Evolutionary conservation across 2,888 invertebrate species (phyloP), one percentile per base, ranked within the genome.

Genomic region (Lasioglossum leucozonium): DNA sequence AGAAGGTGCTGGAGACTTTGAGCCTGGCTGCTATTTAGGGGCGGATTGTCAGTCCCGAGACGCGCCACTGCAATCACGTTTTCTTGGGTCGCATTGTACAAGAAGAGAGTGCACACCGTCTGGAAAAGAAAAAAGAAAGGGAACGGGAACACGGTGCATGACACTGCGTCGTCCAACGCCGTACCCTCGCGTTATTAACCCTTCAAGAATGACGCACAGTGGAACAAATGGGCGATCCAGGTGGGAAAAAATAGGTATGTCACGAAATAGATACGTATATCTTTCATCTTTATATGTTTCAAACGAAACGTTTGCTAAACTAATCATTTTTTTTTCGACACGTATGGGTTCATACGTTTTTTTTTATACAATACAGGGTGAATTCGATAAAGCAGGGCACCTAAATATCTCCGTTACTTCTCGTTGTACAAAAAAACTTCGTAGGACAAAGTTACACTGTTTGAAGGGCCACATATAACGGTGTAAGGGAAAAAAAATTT

Each of bases 31-130:
- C 91, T 94, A 91, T 93, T 94, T 91, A 91, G 91, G 81, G 94
- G 90, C 90, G 92, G 93, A 92, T 96, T 96, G 90, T 96, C 96
- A 76, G 96, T 97, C 40, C 97, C 96, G 89, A 97, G 96, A 93
- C 97, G 97, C 69, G 98, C 98, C 40, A 97, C 97, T 92, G 98
- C 97, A 92, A 98, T 98, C 87, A 98, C 97, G 95, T 98, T 98
- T 95, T 98, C 98, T 91, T 97, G 97, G 91, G 98, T 98, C 92
- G 98, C 97, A 94, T 98, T 98, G 95, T 97, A 98, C 87, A 98
- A 96, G 82, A 98, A 97, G 93, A 98, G 95, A 22, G 97, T 97
- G 95, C 98, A 98, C 92, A 97, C 96, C 71, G 98, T 98, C 98
- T 98, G 96, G 11, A 96, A 96, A 89, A 82, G 34, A 86, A 90